Conservation (phyloP, 1,140 invertebrate genomes). For the Hypothenemus hampei region DNA sequence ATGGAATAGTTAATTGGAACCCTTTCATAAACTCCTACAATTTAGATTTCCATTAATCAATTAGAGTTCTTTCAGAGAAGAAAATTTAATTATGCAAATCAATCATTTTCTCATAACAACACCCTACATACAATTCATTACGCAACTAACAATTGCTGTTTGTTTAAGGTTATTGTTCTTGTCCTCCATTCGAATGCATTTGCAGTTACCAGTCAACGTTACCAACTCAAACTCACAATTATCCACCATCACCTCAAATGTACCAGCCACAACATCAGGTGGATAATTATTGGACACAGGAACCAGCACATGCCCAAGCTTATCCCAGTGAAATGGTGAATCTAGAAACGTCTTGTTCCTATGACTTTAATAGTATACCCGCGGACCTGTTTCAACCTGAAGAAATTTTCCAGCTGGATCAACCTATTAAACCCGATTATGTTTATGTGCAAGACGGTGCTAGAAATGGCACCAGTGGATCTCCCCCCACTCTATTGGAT, state of each 20-base stretch:
- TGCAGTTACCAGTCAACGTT: slow-evolving; percentile 47
- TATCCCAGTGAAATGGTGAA: slow-evolving; percentile 29
- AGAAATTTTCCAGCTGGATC: slow-evolving; percentile 72
- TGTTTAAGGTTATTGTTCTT: slow-evolving; percentile 57
- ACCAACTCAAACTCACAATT: slow-evolving; percentile 33
- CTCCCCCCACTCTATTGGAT: slow-evolving; percentile 65
- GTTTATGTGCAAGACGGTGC: slow-evolving; percentile 27
- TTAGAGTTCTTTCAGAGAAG: no score
- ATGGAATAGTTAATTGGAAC: no score
- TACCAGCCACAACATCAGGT: slow-evolving; percentile 36
- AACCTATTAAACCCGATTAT: slow-evolving; percentile 63
- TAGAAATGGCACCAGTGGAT: slow-evolving; percentile 49
- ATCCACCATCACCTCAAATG: slow-evolving; percentile 31
- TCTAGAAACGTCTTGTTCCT: slow-evolving; percentile 34
- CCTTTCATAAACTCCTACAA: no score
- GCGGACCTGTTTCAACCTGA: slow-evolving; percentile 71
- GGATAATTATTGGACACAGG: slow-evolving; percentile 40
- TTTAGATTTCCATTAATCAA: no score
- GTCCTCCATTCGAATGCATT: slow-evolving; percentile 60
- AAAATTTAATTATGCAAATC: no score
- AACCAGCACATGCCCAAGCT: slow-evolving; percentile 34
- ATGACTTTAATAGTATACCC: slow-evolving; percentile 53
- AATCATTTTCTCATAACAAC: no score
- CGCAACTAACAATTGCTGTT: no score
- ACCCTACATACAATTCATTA: no score